A percentile compares a stretch with the other conserved stretches of the same genome.
These are phyloP conservation scores for Rhodeus uyekii DNA, from an alignment of 2,797 vertebrate species.

Conservation along the genomic window DNA sequence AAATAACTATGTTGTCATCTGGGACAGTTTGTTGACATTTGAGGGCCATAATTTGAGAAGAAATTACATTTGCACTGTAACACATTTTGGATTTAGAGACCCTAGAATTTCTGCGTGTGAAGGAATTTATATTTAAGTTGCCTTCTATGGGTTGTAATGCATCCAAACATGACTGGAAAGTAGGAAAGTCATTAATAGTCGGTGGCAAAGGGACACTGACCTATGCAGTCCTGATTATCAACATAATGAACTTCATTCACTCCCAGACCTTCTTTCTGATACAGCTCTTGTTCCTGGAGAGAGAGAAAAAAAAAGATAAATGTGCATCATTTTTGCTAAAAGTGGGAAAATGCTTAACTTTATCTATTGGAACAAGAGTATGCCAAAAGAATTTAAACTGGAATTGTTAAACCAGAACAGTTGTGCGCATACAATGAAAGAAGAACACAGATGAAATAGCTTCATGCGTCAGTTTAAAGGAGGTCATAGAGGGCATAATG, in stretches of 20 bases:
- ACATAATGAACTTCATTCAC: conserved; percentile 92
- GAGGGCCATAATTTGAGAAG: background rate
- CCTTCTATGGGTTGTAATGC: background rate
- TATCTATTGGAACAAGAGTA: conserved; percentile 13
- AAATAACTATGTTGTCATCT: background rate
- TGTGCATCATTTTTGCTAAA: background rate
- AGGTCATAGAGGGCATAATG: background rate
- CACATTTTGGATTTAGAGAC: background rate
- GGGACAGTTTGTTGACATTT: background rate
- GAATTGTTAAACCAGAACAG: conserved; percentile 10
- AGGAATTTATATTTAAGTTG: conserved; percentile 18
- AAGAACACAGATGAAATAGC: background rate
- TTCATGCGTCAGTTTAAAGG: background rate
- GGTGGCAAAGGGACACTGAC: conserved; percentile 65
- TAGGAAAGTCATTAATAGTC: conserved; percentile 12
- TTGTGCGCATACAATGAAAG: background rate
- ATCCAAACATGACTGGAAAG: conserved; percentile 16
- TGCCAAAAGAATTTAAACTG: conserved; percentile 23
- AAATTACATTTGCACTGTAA: background rate
- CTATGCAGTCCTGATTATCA: conserved; percentile 92
- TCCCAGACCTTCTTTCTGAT: conserved; percentile 88
- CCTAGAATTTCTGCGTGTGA: background rate
- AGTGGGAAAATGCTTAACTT: background rate
- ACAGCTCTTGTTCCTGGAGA: conserved; percentile 88
- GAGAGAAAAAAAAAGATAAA: conserved; percentile 2